Evolutionary conservation across 2,113 vertebrate species (phyloP).

Genomic region (Amphiprion percula): DNA sequence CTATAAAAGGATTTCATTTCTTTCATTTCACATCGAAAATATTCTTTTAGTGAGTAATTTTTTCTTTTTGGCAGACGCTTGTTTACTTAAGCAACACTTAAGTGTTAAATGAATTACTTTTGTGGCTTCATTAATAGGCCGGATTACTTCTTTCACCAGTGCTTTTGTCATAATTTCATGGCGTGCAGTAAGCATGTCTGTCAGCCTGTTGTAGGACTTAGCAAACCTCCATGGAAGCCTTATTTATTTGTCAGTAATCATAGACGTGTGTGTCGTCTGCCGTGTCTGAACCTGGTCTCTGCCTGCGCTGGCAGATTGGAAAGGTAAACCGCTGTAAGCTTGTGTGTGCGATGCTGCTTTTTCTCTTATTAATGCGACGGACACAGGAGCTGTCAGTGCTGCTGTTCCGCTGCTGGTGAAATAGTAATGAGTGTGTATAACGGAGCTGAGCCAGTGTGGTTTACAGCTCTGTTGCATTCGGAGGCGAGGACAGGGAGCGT

Average conservation of each 20-base stretch:
- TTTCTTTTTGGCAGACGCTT: background rate
- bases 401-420: conserved; percentile 83
- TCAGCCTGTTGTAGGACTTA: background rate
- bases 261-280: conserved; percentile 26
- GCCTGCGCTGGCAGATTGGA: conserved; percentile 62
- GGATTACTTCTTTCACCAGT: too few species aligned
- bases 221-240: background rate
- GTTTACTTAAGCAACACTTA: background rate
- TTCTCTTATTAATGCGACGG: conserved; percentile 82
- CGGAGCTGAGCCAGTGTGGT: conserved; percentile 73
- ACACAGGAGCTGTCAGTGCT: conserved; percentile 84
- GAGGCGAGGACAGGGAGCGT: conserved; percentile 32
- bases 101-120: too few species aligned
- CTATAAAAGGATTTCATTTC: background rate
- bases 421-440: conserved; percentile 86
- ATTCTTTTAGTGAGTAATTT: background rate
- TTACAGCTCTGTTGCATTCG: conserved; percentile 69
- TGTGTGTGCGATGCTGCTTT: conserved; percentile 48
- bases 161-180: too few species aligned
- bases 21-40: background rate
- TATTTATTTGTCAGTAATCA: conserved; percentile 39
- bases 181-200: background rate
- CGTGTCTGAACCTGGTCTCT: conserved; percentile 22
- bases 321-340: conserved; percentile 73
- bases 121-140: background rate